Percentiles rank a stretch among this genome's conserved stretches.
These are phyloP conservation scores for Lytechinus pictus DNA, from an alignment of 35 echinoderm and acorn worm genomes.

Conservation along the genomic window DNA sequence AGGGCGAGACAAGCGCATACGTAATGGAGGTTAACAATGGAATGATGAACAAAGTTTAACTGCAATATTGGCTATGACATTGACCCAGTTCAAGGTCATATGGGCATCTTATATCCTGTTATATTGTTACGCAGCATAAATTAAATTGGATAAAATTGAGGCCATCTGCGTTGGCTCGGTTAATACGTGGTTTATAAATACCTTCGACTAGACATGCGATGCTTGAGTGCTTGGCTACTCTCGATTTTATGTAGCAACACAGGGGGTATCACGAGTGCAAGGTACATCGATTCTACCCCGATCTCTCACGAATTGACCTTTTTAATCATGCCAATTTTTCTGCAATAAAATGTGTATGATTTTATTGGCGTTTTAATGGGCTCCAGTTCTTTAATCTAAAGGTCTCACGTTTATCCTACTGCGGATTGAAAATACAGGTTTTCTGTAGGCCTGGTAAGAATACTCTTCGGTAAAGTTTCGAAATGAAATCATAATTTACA, in stretches of 20 bases:
- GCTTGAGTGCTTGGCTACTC: background rate
- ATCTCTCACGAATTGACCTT: background rate
- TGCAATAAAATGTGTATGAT: background rate
- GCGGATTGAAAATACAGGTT: no score
- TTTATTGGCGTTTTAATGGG: no score
- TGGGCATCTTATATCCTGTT: background rate
- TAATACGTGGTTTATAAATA: background rate
- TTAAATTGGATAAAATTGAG: background rate
- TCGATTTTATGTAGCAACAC: background rate
- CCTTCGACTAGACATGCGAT: background rate
- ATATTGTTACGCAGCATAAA: background rate
- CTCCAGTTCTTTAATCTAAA: no score
- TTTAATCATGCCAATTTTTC: background rate
- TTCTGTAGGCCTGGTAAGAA: background rate
- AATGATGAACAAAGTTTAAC: background rate
- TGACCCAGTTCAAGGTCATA: background rate
- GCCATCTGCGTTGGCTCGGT: background rate
- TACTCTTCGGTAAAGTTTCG: background rate
- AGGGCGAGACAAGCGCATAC: background rate
- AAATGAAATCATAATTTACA: background rate
- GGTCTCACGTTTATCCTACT: no score
- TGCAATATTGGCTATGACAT: background rate
- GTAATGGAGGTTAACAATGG: background rate
- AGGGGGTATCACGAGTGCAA: background rate
- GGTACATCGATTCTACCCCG: background rate